Evolutionary conservation across 1,140 invertebrate species (phyloP), one percentile per base, ranked within the genome.

Genomic region (Drosophila setifemur): DNA sequence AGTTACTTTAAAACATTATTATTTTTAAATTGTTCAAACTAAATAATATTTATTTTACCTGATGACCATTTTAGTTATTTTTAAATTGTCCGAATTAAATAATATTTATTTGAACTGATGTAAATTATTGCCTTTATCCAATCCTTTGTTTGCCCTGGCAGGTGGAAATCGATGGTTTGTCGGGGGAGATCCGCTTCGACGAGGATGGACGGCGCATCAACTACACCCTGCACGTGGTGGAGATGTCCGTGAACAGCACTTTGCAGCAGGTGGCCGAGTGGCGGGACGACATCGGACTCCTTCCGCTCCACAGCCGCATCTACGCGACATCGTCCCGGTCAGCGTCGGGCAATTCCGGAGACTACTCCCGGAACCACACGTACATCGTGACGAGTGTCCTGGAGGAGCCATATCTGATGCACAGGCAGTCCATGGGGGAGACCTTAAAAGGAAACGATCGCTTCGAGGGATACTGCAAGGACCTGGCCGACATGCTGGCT

Each of bases 401-500:
- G 83, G 97, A 98, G 91, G 94, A 95, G 92, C 91, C 91, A 2
- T 99, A 97, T 79, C 94, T 98, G 53, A 97, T 97, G 94, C 89
- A 93, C 72, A 93, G 92, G 57, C 93, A 93, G 71, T 91, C 91
- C 3, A 73, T 68, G 8, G 86, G 82, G 2, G 94, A 95, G 79
- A 91, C 92, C 5, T 90, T 96, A 4, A 92, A 92, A 29, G 97
- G 96, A 4, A 97, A 98, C 77, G 96, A 97, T 53, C 91, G 93
- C 23, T 98, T 95, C 88, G 95, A 98, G 89, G 98, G 98, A 7
- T 99, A 98, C 86, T 98, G 96, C 90, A 97, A 98, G 86, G 98
- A 99, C 89, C 92, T 99, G 16, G 94, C 96, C 0, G 96, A 97
- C 73, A 91, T 97, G 26, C 94, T 98, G 53, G 92, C 96, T 0